Evolutionary conservation across 2,797 vertebrate species (phyloP), one percentile per base, ranked within the genome.

Genomic region (Chloroceryle inda): DNA sequence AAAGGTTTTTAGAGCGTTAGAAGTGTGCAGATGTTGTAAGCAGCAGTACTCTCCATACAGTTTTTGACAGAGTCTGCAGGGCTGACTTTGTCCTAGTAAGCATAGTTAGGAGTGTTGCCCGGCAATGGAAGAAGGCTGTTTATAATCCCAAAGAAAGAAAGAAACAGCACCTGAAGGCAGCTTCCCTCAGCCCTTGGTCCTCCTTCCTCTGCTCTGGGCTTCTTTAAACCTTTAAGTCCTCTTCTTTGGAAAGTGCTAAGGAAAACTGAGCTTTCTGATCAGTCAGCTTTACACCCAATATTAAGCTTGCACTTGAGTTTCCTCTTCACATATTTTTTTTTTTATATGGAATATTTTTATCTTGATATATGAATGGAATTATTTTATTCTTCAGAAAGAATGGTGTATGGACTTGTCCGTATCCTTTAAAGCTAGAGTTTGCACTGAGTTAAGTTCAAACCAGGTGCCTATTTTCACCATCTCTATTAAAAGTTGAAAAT

Each of bases 101-200:
- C 13, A 33, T 13, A 27, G 5, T 37, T 49, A 53, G 16, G 29
- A 52, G 13, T 33, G 33, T 52, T 85, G 35, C 16, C 49, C 82
- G 38, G 26, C 0, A 1, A 13, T 59, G 64, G 21, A 68, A 63
- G 11, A 89, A 62, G 13, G 8, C 5, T 0, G 0, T 26, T 13
- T 5, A 29, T 13, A 74, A 83, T 5, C 19, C 27, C 7, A 64
- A 17, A 80, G 29, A 55, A 72, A 73, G 38, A 62, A 45, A 50
- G 22, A 50, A 67, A 53, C 1, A 23, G 29, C 8, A 40, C 10
- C 37, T 35, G 24, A 55, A 75, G 21, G 22, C 12, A 52, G 8
- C n/a, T 76, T 89, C 19, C 19, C 29, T 73, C 38, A 86, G 17
- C 15, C 13, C 6, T 47, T 38, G 19, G 21, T 76, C 37, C 44